A percentile compares a stretch with the other conserved stretches of the same genome.
These are phyloP conservation scores for Pangasius macronema DNA, from an alignment of 2,797 vertebrate species.

Conservation along the genomic window DNA sequence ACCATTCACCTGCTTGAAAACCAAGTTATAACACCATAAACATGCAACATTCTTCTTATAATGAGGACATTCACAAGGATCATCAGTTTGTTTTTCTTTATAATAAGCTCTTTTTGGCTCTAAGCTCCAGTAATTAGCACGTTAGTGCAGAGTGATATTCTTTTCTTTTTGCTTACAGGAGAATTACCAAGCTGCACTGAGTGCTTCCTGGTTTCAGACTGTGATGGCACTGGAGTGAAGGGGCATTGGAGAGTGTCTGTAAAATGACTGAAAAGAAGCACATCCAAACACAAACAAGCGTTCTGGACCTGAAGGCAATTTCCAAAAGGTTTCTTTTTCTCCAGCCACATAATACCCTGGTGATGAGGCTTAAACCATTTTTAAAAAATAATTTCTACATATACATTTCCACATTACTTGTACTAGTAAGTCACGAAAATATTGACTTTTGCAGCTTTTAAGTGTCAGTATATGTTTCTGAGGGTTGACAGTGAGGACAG, in stretches of 20 bases:
- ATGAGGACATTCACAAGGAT: not conserved
- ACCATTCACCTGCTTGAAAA: not conserved
- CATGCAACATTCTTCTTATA: not conserved
- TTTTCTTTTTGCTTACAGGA: not conserved
- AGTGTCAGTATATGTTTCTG: not conserved
- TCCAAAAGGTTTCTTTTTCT: not conserved
- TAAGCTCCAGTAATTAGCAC: not conserved
- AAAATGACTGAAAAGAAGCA: not conserved
- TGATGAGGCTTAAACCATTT: not conserved
- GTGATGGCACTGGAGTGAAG: not conserved
- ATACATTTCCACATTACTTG: not conserved
- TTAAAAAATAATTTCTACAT: not conserved
- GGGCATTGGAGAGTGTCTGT: not conserved
- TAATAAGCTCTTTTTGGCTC: not conserved
- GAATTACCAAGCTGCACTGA: not conserved
- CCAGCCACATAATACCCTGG: not conserved
- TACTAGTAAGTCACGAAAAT: not conserved
- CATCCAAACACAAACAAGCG: not conserved
- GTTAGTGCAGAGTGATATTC: not conserved
- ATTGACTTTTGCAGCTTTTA: conserved; percentile 7
- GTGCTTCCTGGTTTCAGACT: not conserved
- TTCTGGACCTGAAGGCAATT: not conserved
- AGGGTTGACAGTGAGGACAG: not conserved
- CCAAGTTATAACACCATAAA: not conserved
- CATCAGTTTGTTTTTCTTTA: not conserved